phyloP scores from a whole-genome alignment of 2,888 invertebrate genomes.

The Deroplatys truncata region DNA sequence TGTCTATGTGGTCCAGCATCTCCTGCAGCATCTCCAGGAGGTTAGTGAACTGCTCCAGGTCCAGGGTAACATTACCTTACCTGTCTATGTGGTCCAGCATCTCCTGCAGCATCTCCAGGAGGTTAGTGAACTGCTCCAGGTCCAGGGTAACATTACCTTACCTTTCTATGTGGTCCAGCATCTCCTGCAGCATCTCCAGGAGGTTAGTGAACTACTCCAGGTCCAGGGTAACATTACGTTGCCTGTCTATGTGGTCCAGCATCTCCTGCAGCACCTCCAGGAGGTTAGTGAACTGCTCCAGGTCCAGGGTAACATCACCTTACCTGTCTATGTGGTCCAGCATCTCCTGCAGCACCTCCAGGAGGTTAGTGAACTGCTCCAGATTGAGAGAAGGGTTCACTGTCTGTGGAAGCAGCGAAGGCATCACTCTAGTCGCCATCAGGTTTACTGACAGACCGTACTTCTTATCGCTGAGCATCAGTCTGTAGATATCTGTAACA shows the following conservation, averaged over 20 bases:
- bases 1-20: constrained; percentile 85
- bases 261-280: constrained; percentile 91
- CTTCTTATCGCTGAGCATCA: constrained; percentile 84
- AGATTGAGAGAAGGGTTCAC: constrained; percentile 82
- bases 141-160: constrained; percentile 43
- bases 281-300: constrained; percentile 76
- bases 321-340: constrained; percentile 75
- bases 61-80: constrained; percentile 51
- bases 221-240: constrained; percentile 51
- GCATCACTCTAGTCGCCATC: constrained; percentile 92
- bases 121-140: constrained; percentile 73
- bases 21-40: constrained; percentile 82
- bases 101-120: too few species aligned
- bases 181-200: constrained; percentile 75
- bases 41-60: constrained; percentile 74
- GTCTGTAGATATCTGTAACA: constrained; percentile 79
- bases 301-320: constrained; percentile 43
- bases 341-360: constrained; percentile 89
- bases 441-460: constrained; percentile 85
- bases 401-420: constrained; percentile 85
- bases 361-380: constrained; percentile 73
- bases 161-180: constrained; percentile 69
- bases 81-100: constrained; percentile 39
- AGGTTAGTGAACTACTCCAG: constrained; percentile 77
- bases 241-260: constrained; percentile 79